Base-by-base conservation (phyloP, 2,888 invertebrate species). In the Xanthia togata region DNA sequence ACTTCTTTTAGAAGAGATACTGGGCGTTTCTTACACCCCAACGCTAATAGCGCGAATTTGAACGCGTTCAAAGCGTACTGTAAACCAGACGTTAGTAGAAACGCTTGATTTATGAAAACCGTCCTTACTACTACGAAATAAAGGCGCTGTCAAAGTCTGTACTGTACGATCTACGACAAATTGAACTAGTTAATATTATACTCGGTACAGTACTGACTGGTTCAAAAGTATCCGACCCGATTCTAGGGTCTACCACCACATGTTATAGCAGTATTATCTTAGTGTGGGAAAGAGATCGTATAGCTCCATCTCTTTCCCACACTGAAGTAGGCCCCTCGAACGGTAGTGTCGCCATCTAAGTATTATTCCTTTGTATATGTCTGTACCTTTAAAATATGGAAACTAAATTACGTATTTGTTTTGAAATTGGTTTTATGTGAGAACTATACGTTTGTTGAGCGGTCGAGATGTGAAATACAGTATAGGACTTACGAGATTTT, bases 381-480 rank as follows among this genome's bases (percentile, higher is more conserved):
- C 12, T 41, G 60, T 69, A 80, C 62, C 57, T 68, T 84, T 73
- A 35, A 63, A 76, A 79, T 67, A 75, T 53, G 53, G 41, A 53
- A 69, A 81, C 60, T 81, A 12, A 68, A 59, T 81, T 81, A 84
- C 76, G 76, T 84, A 84, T 82, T 72, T n/a, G 4, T 50, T 72
- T 72, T 70, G n/a, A 38, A 71, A 44, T 53, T 8, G n/a, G 23
- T 38, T 59, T 59, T 72, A 9, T 60, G 31, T 17, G 20, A 57
- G 44, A 5, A 26, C 53, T 44, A 74, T 57, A 64, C 59, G 57
- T 23, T 71, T 59, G 70, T 68, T 71, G 81, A 84, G 81, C 70
- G 12, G 57, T 73, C 31, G 26, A 59, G 79, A 26, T 41, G 20
- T 50, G 0, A 8, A 55, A 17, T 17, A 4, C 23, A 31, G 31